phyloP scores from a whole-genome alignment of 2,113 vertebrate genomes.

The Guaruba guarouba region DNA sequence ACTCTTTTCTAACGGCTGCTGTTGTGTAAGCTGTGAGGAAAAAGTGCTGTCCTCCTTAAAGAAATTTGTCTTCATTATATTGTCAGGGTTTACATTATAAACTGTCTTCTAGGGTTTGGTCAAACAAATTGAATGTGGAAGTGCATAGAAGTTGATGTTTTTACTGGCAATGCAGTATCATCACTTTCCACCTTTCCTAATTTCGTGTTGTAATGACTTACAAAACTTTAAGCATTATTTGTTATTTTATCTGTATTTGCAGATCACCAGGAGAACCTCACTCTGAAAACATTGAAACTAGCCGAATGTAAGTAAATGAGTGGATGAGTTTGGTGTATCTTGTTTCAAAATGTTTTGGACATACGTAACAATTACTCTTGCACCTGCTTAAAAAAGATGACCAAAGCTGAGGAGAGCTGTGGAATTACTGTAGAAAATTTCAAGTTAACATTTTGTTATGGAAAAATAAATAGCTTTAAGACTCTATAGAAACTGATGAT shows the following conservation, averaged over 20 bases:
- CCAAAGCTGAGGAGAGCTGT: not conserved
- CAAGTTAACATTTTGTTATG: not conserved
- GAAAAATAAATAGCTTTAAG: not conserved
- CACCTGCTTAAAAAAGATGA: not conserved
- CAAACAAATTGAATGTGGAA: not conserved
- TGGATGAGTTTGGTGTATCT: not conserved
- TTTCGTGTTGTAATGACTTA: not conserved
- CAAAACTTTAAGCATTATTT: not conserved
- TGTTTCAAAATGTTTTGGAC: not conserved
- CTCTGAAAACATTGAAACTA: conserved; percentile 89
- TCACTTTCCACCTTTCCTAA: not conserved
- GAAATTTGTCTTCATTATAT: not conserved
- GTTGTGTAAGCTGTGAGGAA: accelerated
- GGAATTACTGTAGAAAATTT: not conserved
- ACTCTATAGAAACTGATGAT: not conserved
- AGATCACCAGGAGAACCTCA: conserved; percentile 85
- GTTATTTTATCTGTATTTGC: conserved; percentile 68
- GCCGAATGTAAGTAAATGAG: conserved; percentile 93
- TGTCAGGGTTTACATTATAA: not conserved
- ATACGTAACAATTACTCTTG: not conserved
- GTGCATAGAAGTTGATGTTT: not conserved
- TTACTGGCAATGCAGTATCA: not conserved
- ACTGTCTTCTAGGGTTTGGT: not conserved
- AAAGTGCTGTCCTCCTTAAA: not conserved
- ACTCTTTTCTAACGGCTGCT: not conserved